Conservation (phyloP, 1,140 invertebrate genomes). For the Apis dorsata region DNA sequence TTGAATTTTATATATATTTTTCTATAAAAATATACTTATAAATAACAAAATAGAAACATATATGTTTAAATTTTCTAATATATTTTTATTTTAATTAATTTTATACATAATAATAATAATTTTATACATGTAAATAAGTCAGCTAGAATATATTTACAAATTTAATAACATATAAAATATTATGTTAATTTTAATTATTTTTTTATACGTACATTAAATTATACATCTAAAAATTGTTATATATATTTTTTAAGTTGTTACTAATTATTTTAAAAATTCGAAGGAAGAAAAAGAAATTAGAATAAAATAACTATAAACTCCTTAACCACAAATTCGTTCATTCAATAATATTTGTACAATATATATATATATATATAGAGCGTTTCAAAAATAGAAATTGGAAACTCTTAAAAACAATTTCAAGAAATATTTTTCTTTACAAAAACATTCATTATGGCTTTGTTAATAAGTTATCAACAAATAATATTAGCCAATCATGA, state of each 20-base stretch:
- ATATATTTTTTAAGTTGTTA: background rate
- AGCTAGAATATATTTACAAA: background rate
- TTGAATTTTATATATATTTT: background rate
- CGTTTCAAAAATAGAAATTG: too few species aligned
- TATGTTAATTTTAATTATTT: background rate
- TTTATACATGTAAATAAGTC: background rate
- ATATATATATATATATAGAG: too few species aligned
- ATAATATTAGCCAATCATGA: too few species aligned
- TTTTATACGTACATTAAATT: background rate
- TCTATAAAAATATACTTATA: background rate
- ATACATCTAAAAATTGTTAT: background rate
- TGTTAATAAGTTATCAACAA: too few species aligned
- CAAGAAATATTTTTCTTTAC: too few species aligned
- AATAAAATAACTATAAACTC: conserved; percentile 5
- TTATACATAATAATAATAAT: background rate
- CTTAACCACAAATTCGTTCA: background rate
- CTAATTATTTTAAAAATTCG: background rate
- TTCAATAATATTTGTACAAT: background rate
- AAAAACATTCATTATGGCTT: too few species aligned
- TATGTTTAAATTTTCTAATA: background rate
- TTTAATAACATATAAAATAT: background rate
- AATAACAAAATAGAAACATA: background rate
- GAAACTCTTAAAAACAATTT: too few species aligned
- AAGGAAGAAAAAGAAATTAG: conserved; percentile 15
- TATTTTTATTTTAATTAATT: background rate